A percentile compares a stretch with the other conserved stretches of the same genome.
phyloP scores from a whole-genome alignment of 1,140 invertebrate genomes.

The Calosoma granatense region DNA sequence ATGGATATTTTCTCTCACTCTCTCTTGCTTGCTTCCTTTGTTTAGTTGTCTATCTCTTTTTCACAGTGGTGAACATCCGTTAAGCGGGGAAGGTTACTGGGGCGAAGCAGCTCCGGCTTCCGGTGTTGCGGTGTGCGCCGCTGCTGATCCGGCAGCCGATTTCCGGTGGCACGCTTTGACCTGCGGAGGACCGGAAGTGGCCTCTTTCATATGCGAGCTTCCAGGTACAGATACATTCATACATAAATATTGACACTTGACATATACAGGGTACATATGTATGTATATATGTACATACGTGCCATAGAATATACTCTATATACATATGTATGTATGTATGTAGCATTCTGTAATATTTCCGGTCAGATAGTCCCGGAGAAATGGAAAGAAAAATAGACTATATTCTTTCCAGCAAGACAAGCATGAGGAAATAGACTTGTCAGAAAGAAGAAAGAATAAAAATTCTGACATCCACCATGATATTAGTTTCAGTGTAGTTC shows the following conservation, averaged over 20 bases:
- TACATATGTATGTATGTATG: background rate
- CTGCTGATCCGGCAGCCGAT: slow-evolving; percentile 55
- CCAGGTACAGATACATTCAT: slow-evolving; percentile 44
- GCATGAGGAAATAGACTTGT: too few relatives aligned
- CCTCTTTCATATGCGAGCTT: slow-evolving; percentile 63
- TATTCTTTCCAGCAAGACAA: too few relatives aligned
- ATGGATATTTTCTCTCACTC: too few relatives aligned
- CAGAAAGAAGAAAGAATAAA: too few relatives aligned
- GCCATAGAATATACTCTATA: background rate
- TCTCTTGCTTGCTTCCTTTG: too few relatives aligned
- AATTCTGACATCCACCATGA: too few relatives aligned
- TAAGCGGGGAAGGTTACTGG: slow-evolving; percentile 55
- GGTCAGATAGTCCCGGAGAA: too few relatives aligned
- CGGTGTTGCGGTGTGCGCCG: slow-evolving; percentile 43
- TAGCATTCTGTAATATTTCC: too few relatives aligned
- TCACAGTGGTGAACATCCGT: slow-evolving; percentile 36
- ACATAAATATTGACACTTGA: background rate
- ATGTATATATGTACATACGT: too few relatives aligned
- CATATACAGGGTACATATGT: background rate
- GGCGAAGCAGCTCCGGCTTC: slow-evolving; percentile 34
- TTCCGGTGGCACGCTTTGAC: slow-evolving; percentile 58
- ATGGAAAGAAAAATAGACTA: too few relatives aligned
- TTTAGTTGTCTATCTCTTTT: too few relatives aligned
- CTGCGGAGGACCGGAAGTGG: slow-evolving; percentile 59
- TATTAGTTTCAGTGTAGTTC: too few relatives aligned